These are phyloP conservation scores for Meleagris gallopavo DNA, from an alignment of 2,113 vertebrate genomes.

Conservation along the genomic window DNA sequence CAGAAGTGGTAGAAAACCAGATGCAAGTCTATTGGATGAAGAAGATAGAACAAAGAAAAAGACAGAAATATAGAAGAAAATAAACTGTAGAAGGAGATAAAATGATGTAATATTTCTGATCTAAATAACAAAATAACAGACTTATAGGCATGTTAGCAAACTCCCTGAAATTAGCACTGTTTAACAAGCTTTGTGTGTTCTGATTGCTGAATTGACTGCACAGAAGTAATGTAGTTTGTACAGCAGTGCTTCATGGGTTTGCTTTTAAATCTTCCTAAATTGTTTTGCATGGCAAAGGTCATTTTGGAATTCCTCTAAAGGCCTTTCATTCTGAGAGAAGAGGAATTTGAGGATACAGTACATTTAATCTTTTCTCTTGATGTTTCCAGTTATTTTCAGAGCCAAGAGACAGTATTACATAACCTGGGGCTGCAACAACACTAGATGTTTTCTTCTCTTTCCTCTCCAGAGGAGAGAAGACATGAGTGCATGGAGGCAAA, in stretches of 20 bases:
- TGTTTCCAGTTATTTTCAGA: slow-evolving; percentile 46
- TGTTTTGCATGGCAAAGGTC: slow-evolving; percentile 7
- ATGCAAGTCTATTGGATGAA: neutral
- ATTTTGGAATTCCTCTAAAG: slow-evolving; percentile 18
- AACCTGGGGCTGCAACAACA: slow-evolving; percentile 25
- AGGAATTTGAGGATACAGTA: neutral
- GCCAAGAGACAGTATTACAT: neutral
- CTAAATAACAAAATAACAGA: neutral
- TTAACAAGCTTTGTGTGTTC: neutral
- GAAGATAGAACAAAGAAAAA: no score
- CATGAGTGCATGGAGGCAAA: neutral
- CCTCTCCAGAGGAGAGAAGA: neutral
- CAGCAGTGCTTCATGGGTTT: neutral
- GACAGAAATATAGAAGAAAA: no score
- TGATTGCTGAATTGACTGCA: neutral
- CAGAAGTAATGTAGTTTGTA: neutral
- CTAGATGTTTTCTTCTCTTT: neutral
- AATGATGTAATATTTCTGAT: neutral
- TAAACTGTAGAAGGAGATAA: neutral
- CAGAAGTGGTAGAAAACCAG: neutral
- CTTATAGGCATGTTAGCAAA: neutral
- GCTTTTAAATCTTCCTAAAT: neutral
- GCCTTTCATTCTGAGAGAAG: neutral
- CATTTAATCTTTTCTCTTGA: slow-evolving; percentile 23
- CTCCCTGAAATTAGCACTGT: neutral